Evolutionary conservation across 2,113 vertebrate species (phyloP).

Genomic region (Dromiciops gliroides): DNA sequence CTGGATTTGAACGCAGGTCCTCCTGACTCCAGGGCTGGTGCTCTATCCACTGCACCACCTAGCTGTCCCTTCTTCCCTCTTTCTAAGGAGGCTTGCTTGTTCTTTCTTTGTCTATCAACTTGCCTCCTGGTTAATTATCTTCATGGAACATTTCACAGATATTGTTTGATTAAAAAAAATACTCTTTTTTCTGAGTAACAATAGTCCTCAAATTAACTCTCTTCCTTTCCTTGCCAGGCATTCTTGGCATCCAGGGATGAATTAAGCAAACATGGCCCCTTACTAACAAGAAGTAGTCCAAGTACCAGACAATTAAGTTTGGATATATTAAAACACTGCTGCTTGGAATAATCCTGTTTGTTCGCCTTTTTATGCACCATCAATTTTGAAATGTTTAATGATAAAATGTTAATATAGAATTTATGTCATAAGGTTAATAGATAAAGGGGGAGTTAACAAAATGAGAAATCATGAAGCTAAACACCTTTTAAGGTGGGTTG

Average conservation of each 20-base stretch:
- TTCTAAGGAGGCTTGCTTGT: not conserved
- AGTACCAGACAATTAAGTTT: not conserved
- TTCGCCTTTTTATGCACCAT: not conserved
- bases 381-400: not conserved
- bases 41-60: too few relatives aligned
- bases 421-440: not conserved
- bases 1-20: too few relatives aligned
- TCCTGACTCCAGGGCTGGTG: too few relatives aligned
- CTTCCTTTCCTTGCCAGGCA: not conserved
- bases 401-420: not conserved
- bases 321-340: not conserved
- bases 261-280: not conserved
- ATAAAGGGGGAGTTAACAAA: not conserved
- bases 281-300: not conserved
- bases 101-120: not conserved
- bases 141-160: slow-evolving; percentile 3
- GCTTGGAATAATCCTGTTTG: not conserved
- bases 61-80: not conserved
- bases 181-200: slow-evolving; percentile 1
- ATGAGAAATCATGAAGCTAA: not conserved
- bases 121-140: not conserved
- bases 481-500: not conserved
- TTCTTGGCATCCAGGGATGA: not conserved
- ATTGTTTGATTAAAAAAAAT: slow-evolving; percentile 1
- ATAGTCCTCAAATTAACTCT: slow-evolving; percentile 27